Percentiles rank a stretch among this genome's conserved stretches.
phyloP scores from a whole-genome alignment of 2,888 invertebrate species.

The Sesamia inferens region DNA sequence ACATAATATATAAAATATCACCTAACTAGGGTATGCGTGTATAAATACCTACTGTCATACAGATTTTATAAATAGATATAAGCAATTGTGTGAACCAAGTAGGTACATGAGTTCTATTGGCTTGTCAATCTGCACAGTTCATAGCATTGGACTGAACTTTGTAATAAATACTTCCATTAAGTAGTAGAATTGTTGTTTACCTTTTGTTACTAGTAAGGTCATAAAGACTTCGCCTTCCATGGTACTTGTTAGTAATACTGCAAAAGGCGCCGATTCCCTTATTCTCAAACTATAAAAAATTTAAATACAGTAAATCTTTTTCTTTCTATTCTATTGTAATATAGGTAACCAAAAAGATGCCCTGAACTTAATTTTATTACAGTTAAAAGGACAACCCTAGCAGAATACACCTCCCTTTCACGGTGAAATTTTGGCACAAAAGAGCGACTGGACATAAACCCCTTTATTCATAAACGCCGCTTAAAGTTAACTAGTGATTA shows the following conservation, averaged over 20 bases:
- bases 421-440: background rate
- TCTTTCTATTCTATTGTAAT: too few relatives aligned
- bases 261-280: too few relatives aligned
- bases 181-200: conserved; percentile 25
- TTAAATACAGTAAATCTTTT: too few relatives aligned
- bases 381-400: too few relatives aligned
- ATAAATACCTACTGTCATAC: background rate
- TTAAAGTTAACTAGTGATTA: too few relatives aligned
- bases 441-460: background rate
- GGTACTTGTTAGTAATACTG: background rate
- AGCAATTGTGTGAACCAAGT: conserved; percentile 23
- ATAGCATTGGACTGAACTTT: conserved; percentile 44
- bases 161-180: conserved; percentile 31
- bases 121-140: conserved; percentile 23
- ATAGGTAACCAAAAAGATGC: too few relatives aligned
- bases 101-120: conserved; percentile 35
- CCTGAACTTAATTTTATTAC: too few relatives aligned
- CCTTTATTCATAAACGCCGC: too few relatives aligned
- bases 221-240: conserved; percentile 6
- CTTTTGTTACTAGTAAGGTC: conserved; percentile 43
- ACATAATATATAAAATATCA: background rate
- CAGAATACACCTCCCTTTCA: too few relatives aligned
- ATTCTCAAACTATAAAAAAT: too few relatives aligned
- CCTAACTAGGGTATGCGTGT: background rate
- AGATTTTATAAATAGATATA: background rate